phyloP scores from a whole-genome alignment of 2,888 invertebrate genomes.

The Xanthia togata region DNA sequence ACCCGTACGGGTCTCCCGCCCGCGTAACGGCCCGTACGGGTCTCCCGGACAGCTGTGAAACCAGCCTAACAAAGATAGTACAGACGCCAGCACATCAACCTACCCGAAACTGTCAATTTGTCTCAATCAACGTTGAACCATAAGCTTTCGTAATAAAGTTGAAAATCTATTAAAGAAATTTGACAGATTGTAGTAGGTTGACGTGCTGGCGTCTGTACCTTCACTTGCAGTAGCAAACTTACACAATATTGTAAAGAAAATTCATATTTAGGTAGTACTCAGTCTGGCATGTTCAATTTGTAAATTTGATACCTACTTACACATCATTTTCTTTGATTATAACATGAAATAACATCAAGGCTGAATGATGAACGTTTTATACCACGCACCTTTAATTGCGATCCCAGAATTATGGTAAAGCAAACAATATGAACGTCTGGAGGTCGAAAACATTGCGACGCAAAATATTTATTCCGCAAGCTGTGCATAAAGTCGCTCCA shows the following conservation, averaged over 20 bases:
- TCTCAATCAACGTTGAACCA: too few relatives aligned
- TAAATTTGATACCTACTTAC: slow-evolving; percentile 2
- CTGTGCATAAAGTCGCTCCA: slow-evolving; percentile 63
- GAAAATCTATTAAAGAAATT: too few relatives aligned
- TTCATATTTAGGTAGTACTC: slow-evolving; percentile 1
- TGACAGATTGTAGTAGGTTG: too few relatives aligned
- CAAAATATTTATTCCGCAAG: slow-evolving; percentile 64
- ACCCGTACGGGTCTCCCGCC: too few relatives aligned
- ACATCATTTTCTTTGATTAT: slow-evolving; percentile 3
- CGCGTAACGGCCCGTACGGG: too few relatives aligned
- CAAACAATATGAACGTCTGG: slow-evolving; percentile 47
- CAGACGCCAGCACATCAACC: too few relatives aligned
- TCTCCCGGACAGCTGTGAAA: too few relatives aligned
- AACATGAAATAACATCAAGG: slow-evolving; percentile 25
- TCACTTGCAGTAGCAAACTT: neutral
- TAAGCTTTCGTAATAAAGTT: too few relatives aligned
- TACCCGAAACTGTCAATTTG: too few relatives aligned
- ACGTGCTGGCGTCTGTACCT: too few relatives aligned
- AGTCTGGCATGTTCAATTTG: slow-evolving; percentile 9
- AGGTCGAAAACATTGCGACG: slow-evolving; percentile 63
- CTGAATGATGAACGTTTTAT: slow-evolving; percentile 8
- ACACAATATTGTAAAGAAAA: neutral
- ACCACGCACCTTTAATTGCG: slow-evolving; percentile 1
- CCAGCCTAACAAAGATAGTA: neutral
- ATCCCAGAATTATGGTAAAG: slow-evolving; percentile 23